Conservation (phyloP, 2,113 vertebrate species). For the Heterocephalus glaber region DNA sequence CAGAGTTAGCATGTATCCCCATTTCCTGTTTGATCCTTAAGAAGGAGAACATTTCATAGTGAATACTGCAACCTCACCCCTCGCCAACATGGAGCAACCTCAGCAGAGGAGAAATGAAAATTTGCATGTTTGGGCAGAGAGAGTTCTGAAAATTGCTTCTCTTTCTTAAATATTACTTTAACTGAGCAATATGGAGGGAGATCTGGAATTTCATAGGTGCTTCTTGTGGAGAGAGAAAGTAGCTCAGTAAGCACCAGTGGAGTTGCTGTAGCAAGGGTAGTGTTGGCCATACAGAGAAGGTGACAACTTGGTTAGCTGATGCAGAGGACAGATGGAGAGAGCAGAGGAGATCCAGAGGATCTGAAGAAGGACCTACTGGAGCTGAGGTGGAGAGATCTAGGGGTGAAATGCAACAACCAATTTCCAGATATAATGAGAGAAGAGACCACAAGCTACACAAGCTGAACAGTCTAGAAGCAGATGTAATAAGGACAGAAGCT, state of each 20-base stretch:
- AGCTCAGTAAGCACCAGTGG: not conserved
- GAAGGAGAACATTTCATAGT: not conserved
- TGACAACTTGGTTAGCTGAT: not conserved
- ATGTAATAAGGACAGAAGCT: not conserved
- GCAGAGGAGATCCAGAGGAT: not conserved
- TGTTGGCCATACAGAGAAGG: not conserved
- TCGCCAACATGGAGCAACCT: not conserved
- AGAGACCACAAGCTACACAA: not conserved
- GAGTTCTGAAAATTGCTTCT: not conserved
- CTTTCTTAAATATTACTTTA: not conserved
- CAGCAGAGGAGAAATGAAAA: not conserved
- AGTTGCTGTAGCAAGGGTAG: fast-evolving
- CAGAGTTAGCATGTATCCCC: not conserved
- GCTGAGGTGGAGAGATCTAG: not conserved
- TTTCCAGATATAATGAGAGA: not conserved
- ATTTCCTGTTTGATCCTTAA: not conserved
- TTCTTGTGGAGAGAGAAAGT: not conserved
- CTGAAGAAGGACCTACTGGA: not conserved
- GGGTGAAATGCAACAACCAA: not conserved
- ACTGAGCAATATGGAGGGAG: not conserved
- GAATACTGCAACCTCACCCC: not conserved
- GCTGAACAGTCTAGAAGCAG: slow-evolving; percentile 10
- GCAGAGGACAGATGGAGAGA: not conserved
- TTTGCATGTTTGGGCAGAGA: not conserved
- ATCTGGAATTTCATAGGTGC: not conserved